Evolutionary conservation across 2,797 vertebrate species (phyloP).

Genomic region (Leucoraja ocellata): DNA sequence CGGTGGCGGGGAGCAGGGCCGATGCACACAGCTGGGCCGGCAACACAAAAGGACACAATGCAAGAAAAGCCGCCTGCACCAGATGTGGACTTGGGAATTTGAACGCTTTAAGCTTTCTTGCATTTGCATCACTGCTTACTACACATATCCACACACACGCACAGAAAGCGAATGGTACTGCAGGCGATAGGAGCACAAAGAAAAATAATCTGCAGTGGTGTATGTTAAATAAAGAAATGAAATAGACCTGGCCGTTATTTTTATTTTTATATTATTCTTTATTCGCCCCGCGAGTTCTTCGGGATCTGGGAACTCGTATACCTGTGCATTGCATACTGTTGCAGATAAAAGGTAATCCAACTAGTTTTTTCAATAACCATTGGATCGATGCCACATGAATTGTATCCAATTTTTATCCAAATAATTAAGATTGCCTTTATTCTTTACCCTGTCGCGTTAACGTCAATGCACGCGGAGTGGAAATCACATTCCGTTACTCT

Average conservation of each 20-base stretch:
- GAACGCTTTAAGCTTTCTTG: background rate
- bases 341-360: background rate
- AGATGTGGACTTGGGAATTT: constrained; percentile 65
- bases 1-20: constrained; percentile 63
- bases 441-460: background rate
- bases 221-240: constrained; percentile 2
- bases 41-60: constrained; percentile 52
- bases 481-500: background rate
- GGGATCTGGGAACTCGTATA: background rate
- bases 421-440: background rate
- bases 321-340: background rate
- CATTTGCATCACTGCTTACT: background rate
- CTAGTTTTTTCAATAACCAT: background rate
- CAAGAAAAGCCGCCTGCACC: constrained; percentile 54
- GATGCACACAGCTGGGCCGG: constrained; percentile 69
- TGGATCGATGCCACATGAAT: background rate
- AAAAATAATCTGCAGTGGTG: background rate
- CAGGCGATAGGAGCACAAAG: background rate
- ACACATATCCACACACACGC: background rate
- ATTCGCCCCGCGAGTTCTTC: background rate
- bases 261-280: too few species aligned
- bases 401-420: background rate
- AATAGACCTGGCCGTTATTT: background rate
- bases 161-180: background rate
- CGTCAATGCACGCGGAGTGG: background rate